Conservation (phyloP, 2,797 vertebrate genomes). For the Diglossa cyanea region DNA sequence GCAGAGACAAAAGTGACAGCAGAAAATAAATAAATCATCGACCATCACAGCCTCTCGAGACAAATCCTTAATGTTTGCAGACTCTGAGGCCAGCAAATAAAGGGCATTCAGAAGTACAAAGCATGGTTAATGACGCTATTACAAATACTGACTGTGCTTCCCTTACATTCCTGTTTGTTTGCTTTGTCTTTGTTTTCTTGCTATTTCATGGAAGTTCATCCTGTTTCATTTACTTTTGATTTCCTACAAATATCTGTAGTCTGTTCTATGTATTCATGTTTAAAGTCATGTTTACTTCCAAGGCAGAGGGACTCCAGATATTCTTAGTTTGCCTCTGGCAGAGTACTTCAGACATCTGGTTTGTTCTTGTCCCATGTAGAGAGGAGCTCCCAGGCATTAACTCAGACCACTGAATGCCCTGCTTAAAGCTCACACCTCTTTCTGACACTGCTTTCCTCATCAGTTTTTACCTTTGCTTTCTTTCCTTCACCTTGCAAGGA, state of each 20-base stretch:
- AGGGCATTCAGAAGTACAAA: constrained; percentile 3
- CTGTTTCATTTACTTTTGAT: neutral
- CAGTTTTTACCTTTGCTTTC: neutral
- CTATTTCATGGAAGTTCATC: neutral
- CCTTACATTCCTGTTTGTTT: neutral
- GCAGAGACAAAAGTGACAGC: neutral
- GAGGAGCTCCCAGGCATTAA: neutral
- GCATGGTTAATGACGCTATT: neutral
- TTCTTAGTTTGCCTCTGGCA: neutral
- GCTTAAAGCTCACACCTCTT: neutral
- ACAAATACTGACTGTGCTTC: neutral
- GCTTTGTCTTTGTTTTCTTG: constrained; percentile 25
- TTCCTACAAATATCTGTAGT: constrained; percentile 21
- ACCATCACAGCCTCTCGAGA: neutral
- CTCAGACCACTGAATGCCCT: neutral
- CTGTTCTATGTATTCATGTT: neutral
- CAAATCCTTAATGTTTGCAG: neutral
- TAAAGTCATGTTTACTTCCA: constrained; percentile 29
- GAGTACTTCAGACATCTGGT: neutral
- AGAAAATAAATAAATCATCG: constrained; percentile 33
- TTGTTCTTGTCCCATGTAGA: neutral
- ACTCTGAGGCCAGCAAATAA: neutral
- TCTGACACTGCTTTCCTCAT: neutral
- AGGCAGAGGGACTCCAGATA: neutral
- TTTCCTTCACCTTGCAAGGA: neutral